phyloP scores from a whole-genome alignment of 2,113 vertebrate species.

The Dasyurus viverrinus region DNA sequence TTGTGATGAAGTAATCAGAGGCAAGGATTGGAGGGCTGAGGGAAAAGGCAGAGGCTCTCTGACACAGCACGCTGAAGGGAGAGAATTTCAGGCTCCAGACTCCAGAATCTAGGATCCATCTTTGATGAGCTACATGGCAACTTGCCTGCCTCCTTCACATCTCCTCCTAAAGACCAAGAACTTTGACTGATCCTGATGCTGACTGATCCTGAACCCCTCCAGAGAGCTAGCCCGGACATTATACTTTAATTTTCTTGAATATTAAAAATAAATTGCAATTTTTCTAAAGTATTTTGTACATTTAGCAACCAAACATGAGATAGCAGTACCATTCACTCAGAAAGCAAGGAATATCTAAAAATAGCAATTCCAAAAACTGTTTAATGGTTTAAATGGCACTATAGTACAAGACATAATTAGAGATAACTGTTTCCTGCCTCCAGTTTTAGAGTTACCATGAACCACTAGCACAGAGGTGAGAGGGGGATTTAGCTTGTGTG shows the following conservation, averaged over 20 bases:
- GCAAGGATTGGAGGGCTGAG: too few relatives aligned
- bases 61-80: too few relatives aligned
- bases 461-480: slow-evolving; percentile 36
- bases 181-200: too few relatives aligned
- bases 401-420: slow-evolving; percentile 61
- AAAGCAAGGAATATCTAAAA: slow-evolving; percentile 53
- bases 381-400: slow-evolving; percentile 64
- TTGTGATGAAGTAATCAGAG: too few relatives aligned
- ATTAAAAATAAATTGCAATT: slow-evolving; percentile 32
- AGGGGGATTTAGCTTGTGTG: slow-evolving; percentile 15
- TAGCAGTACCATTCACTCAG: slow-evolving; percentile 26
- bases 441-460: slow-evolving; percentile 44
- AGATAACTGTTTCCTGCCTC: slow-evolving; percentile 56
- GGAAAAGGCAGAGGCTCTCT: too few relatives aligned
- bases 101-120: too few relatives aligned
- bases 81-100: too few relatives aligned
- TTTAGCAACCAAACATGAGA: neutral
- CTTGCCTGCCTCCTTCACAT: too few relatives aligned
- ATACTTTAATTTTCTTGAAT: neutral
- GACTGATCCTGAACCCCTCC: too few relatives aligned
- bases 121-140: too few relatives aligned
- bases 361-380: slow-evolving; percentile 58
- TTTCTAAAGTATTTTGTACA: slow-evolving; percentile 30
- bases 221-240: too few relatives aligned
- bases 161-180: too few relatives aligned